Conservation (phyloP, 2,113 vertebrate genomes). For the Percina caprodes region DNA sequence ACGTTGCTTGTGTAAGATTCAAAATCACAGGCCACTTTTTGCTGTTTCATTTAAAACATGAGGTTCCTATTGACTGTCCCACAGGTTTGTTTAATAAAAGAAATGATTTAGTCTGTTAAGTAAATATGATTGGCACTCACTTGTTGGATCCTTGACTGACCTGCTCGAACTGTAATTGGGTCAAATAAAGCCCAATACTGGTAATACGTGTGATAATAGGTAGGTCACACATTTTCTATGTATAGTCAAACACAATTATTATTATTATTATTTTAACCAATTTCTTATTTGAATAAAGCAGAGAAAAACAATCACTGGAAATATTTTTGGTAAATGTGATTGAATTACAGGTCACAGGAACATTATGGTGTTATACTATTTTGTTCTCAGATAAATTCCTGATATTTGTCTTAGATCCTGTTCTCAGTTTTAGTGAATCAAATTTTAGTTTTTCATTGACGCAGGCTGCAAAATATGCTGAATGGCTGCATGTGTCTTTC, state of each 20-base stretch:
- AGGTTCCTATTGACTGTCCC: neutral
- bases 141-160: neutral
- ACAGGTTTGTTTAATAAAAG: neutral
- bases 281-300: neutral
- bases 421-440: neutral
- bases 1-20: neutral
- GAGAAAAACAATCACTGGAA: neutral
- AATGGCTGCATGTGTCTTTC: neutral
- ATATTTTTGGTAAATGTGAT: neutral
- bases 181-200: neutral
- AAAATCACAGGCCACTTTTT: conserved; percentile 6
- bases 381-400: conserved; percentile 1
- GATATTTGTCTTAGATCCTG: neutral
- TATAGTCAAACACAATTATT: neutral
- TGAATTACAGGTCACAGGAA: conserved; percentile 13
- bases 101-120: neutral
- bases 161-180: neutral
- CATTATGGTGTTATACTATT: neutral
- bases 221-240: conserved; percentile 1
- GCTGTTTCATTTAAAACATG: conserved; percentile 18
- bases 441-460: neutral
- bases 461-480: neutral
- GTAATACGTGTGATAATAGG: neutral
- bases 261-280: neutral
- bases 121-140: conserved; percentile 26